phyloP scores from a whole-genome alignment of 2,888 invertebrate genomes.

The Drosophila barbarae region DNA sequence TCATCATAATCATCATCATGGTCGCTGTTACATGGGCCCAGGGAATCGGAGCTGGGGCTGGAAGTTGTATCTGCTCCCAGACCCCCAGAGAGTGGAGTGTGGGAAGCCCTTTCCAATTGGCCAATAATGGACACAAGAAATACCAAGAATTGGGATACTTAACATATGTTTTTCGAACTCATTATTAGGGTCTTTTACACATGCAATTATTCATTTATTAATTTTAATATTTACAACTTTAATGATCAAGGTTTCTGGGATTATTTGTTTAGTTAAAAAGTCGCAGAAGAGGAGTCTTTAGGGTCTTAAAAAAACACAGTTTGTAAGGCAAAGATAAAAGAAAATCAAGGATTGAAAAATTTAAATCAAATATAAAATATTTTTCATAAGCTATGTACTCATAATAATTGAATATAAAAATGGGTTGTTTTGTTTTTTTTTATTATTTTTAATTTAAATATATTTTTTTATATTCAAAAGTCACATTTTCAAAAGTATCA shows the following conservation, averaged over 20 bases:
- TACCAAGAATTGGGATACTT: background rate
- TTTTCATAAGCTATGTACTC: too few species aligned
- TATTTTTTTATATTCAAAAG: too few species aligned
- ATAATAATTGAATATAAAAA: too few species aligned
- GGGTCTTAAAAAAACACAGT: background rate
- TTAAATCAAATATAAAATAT: too few species aligned
- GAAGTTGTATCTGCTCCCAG: conserved; percentile 4
- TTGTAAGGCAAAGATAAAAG: too few species aligned
- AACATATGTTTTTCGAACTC: background rate
- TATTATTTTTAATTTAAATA: too few species aligned
- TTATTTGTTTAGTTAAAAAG: background rate
- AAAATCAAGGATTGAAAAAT: too few species aligned
- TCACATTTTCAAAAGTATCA: too few species aligned
- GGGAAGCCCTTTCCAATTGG: conserved; percentile 26
- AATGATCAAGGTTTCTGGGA: background rate
- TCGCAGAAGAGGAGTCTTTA: background rate
- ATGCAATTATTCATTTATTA: background rate
- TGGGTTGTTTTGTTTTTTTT: too few species aligned
- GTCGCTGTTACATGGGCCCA: background rate
- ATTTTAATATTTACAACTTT: background rate
- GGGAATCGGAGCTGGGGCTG: conserved; percentile 7
- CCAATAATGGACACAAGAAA: background rate
- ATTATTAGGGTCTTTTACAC: background rate
- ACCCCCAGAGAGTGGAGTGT: conserved; percentile 18
- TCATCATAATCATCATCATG: background rate